phyloP scores from a whole-genome alignment of 2,888 invertebrate species.

The Tenthredo notha region DNA sequence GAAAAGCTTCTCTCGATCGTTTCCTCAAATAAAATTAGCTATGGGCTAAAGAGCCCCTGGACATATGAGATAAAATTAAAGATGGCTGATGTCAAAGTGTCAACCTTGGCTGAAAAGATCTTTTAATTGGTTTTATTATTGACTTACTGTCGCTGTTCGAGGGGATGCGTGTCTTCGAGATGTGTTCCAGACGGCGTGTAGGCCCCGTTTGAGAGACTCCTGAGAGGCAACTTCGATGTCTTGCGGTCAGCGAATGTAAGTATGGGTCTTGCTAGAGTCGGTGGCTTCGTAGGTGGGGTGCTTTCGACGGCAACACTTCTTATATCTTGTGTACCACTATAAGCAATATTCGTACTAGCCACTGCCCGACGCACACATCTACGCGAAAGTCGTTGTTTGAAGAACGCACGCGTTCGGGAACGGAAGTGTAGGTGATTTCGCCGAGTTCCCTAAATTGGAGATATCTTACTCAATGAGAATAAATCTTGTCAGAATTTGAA shows the following conservation, averaged over 20 bases:
- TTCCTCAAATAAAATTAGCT: not conserved
- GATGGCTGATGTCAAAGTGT: conserved; percentile 14
- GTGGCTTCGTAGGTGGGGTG: conserved; percentile 51
- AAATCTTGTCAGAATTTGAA: not conserved
- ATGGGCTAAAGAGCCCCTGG: not conserved
- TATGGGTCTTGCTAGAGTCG: conserved; percentile 43
- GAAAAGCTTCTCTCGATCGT: not conserved
- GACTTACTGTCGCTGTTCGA: conserved; percentile 45
- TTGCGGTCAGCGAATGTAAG: conserved; percentile 66
- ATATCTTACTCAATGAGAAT: conserved; percentile 5
- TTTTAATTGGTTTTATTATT: not conserved
- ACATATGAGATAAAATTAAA: not conserved
- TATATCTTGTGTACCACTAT: conserved; percentile 41
- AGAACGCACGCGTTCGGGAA: not conserved
- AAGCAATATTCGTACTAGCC: conserved; percentile 43
- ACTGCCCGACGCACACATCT: conserved; percentile 4
- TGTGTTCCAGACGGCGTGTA: conserved; percentile 76
- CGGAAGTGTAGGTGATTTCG: conserved; percentile 19
- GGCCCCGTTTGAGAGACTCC: conserved; percentile 77
- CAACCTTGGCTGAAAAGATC: not conserved
- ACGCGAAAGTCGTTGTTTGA: conserved; percentile 16
- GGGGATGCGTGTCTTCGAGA: conserved; percentile 62
- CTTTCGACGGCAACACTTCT: conserved; percentile 46
- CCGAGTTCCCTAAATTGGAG: conserved; percentile 15
- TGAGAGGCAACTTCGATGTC: conserved; percentile 76